Percentiles rank a stretch among this genome's conserved stretches.
Conservation (phyloP, 2,888 invertebrate species). For the Agrochola circellaris region DNA sequence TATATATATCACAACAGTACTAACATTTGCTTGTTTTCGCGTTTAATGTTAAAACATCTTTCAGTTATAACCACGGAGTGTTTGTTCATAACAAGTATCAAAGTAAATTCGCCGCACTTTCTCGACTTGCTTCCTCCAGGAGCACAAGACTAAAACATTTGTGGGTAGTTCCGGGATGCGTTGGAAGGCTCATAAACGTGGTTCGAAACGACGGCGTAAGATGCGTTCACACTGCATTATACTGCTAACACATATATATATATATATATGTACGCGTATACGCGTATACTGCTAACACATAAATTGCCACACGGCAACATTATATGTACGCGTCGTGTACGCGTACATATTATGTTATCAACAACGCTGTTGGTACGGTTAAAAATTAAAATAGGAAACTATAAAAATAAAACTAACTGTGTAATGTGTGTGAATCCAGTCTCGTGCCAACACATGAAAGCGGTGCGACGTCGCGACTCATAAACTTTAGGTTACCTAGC, state of each 20-base stretch:
- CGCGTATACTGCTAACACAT: too few relatives aligned
- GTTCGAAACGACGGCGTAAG: constrained; percentile 67
- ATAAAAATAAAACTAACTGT: neutral
- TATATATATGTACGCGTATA: too few relatives aligned
- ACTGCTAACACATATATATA: too few relatives aligned
- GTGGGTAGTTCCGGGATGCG: constrained; percentile 72
- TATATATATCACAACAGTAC: constrained; percentile 1
- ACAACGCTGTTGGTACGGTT: too few relatives aligned
- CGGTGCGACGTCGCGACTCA: neutral
- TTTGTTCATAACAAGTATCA: constrained; percentile 50
- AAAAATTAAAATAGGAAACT: too few relatives aligned
- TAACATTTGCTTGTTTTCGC: constrained; percentile 20
- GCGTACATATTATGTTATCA: too few relatives aligned
- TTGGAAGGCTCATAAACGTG: constrained; percentile 78
- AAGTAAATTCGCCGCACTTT: constrained; percentile 24
- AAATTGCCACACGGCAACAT: neutral
- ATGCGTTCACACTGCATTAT: neutral
- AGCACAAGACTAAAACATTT: constrained; percentile 35
- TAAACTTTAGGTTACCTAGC: too few relatives aligned
- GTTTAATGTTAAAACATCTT: constrained; percentile 26
- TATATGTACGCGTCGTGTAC: neutral
- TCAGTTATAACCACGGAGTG: constrained; percentile 12
- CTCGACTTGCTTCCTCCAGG: constrained; percentile 19
- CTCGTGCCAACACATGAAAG: too few relatives aligned
- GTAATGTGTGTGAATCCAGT: neutral